Conservation (phyloP, 2,888 invertebrate species). For the Rhagium mordax region DNA sequence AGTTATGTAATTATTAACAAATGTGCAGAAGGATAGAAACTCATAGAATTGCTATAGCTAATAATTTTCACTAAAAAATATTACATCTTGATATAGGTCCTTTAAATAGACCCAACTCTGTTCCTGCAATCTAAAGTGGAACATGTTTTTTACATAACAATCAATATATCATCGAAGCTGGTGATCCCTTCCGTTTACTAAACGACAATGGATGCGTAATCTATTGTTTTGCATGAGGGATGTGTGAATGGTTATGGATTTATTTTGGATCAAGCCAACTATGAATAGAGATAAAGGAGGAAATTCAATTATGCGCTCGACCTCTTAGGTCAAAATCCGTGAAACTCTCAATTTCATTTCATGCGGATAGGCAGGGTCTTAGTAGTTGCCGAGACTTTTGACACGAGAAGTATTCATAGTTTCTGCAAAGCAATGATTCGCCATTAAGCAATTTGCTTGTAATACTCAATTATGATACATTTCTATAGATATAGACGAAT, state of each 20-base stretch:
- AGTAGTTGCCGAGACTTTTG: neutral
- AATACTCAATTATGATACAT: too few relatives aligned
- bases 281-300: neutral
- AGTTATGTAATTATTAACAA: too few relatives aligned
- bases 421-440: neutral
- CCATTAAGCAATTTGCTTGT: too few relatives aligned
- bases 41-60: too few relatives aligned
- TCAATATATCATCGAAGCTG: neutral
- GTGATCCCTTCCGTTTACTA: neutral
- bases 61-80: too few relatives aligned
- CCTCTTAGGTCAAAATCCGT: neutral
- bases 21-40: too few relatives aligned
- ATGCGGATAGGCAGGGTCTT: neutral
- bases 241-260: neutral
- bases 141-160: neutral
- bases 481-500: too few relatives aligned
- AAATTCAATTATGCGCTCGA: neutral
- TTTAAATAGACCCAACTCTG: too few relatives aligned
- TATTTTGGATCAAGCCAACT: neutral
- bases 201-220: neutral
- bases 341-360: neutral
- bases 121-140: too few relatives aligned
- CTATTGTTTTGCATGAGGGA: neutral
- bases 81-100: too few relatives aligned
- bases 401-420: neutral